Conservation (phyloP, 2,888 invertebrate genomes). For the Dolichomitus sp. region DNA sequence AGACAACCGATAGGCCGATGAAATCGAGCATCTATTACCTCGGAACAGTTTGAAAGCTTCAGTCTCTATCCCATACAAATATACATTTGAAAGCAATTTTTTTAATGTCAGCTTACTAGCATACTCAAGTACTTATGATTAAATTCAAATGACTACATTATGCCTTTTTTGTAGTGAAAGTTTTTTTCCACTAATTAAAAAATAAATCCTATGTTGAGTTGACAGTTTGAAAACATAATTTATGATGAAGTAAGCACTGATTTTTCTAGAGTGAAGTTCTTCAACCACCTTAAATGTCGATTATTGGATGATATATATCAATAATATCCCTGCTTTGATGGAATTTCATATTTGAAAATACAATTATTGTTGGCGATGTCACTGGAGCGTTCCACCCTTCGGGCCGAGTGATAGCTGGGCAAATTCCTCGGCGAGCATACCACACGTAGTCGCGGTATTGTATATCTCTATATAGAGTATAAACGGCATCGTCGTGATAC, state of each 20-base stretch:
- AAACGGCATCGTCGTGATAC: slow-evolving; percentile 56
- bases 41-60: not conserved
- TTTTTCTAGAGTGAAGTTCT: too few species aligned
- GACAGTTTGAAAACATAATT: too few species aligned
- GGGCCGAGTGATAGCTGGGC: not conserved
- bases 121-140: too few species aligned
- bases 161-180: too few species aligned
- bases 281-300: too few species aligned
- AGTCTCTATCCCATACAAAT: not conserved
- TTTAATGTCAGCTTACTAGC: too few species aligned
- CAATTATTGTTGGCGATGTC: not conserved
- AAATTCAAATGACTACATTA: too few species aligned
- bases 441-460: not conserved
- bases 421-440: slow-evolving; percentile 7
- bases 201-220: too few species aligned
- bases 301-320: too few species aligned
- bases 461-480: slow-evolving; percentile 16
- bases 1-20: not conserved
- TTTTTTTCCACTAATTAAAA: too few species aligned
- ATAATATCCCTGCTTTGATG: not conserved
- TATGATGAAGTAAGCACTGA: too few species aligned
- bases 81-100: too few species aligned
- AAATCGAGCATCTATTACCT: not conserved
- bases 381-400: not conserved
- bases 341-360: slow-evolving; percentile 29